These are phyloP conservation scores for Adrianichthys oophorus DNA, from an alignment of 2,797 vertebrate genomes.

Conservation along the genomic window DNA sequence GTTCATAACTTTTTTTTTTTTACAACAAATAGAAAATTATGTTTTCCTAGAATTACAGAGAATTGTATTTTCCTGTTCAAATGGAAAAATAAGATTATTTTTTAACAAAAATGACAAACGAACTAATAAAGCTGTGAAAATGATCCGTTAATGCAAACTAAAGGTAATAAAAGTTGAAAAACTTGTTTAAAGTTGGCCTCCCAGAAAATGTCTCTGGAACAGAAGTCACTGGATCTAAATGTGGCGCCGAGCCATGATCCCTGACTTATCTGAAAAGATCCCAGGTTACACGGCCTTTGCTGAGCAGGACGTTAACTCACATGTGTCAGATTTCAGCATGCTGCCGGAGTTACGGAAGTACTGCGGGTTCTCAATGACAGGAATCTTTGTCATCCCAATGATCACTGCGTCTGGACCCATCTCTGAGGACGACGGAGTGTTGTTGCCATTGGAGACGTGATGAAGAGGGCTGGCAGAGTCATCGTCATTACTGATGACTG, in stretches of 20 bases:
- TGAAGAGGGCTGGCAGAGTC: constrained; percentile 98
- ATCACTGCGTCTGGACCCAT: constrained; percentile 97
- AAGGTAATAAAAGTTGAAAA: neutral
- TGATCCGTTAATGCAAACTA: neutral
- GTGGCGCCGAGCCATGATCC: constrained; percentile 35
- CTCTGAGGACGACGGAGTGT: constrained; percentile 96
- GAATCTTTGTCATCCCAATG: constrained; percentile 99
- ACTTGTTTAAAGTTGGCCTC: constrained; percentile 7
- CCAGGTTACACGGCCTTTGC: constrained; percentile 45
- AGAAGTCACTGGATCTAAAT: constrained; percentile 54
- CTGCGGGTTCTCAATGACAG: constrained; percentile 98
- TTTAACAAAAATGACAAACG: too few species aligned
- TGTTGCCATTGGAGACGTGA: constrained; percentile 99
- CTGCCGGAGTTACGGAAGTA: constrained; percentile 97
- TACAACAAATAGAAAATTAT: too few species aligned
- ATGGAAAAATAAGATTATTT: too few species aligned
- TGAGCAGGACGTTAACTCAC: constrained; percentile 83
- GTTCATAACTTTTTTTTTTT: too few species aligned
- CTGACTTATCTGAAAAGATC: constrained; percentile 69
- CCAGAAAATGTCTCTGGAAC: constrained; percentile 17
- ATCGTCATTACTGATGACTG: constrained; percentile 97
- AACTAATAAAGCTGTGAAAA: too few species aligned
- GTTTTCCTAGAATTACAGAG: too few species aligned
- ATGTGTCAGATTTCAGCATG: constrained; percentile 94
- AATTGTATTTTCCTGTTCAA: too few species aligned